Evolutionary conservation across 2,888 invertebrate species (phyloP), one percentile per base, ranked within the genome.

Genomic region (Diarsia mendica): DNA sequence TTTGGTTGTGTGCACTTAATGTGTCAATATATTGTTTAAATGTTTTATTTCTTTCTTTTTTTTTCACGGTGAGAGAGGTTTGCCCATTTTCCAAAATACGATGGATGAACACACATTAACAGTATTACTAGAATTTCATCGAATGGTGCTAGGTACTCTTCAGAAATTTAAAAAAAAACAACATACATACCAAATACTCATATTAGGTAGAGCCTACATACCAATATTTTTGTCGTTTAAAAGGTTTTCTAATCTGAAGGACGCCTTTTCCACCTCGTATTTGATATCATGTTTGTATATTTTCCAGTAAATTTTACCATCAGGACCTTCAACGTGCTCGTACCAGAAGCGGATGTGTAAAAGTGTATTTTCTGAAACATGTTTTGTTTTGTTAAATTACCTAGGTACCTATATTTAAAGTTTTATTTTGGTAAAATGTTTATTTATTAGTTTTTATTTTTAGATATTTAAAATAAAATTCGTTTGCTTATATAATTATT

Each of bases 221-320:
- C 94, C 92, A 58, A 95, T 90, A 80, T 88, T 90, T 89, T 94
- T 95, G 71, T 94, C 94, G 61, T 91, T 91, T 15, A 94, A 83
- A 23, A 95, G 90, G 80, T 94, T 95, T 53, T 94, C 93, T 64
- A 95, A 83, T 80, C 91, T 89, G 61, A 95, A 95, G 18, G 88
- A 85, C 3, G 94, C 95, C 74, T 89, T 92, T 72, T 93, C 94
- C 0, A 94, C 92, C 79, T 94, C 92, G 67, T 94, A 95, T 80
- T 93, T 93, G 65, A 94, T 92, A 66, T 94, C 94, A 63, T 94
- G 91, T 82, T 93, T 94, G 8, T 86, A 89, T 63, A 95, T 93
- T 72, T 94, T 93, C 95, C 95, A 95, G 76, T 94, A 90, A 44
- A 93, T 89, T 89, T 93, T 91, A 0, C 92, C 94, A 75, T 95